Base-by-base conservation (phyloP, 1,140 invertebrate genomes). In the Papilio machaon region DNA sequence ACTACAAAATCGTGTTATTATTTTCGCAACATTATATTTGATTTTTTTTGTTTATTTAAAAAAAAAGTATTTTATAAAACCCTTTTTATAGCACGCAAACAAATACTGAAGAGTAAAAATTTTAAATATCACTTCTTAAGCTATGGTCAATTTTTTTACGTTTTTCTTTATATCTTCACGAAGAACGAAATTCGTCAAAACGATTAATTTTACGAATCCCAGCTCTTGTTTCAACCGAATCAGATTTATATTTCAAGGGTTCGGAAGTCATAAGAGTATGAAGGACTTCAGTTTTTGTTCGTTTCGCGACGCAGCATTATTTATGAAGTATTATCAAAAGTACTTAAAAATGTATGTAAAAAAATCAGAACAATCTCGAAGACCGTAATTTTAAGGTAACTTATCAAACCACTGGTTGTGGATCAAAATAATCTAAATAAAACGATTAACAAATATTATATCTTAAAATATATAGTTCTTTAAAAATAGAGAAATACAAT, bases 271-370 rank as follows among this genome's bases (percentile, higher is more conserved):
- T 35, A 23, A 47, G 47, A 76, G 74, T 76, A 52, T 76, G 74
- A 76, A 76, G 74, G 74, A 76, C 47, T 76, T 76, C 74, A 47
- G 74, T 76, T 76, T 76, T 76, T 76, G 47, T 76, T 15, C 43
- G 43, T 23, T 76, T 52, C 4, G 47, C 19, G 19, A 76, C 74
- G 47, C 43, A 74, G 9, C 38, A 46, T 30, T 30, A 30, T 73
- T 73, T 43, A 43, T 43, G 7, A 64, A 30, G 17, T 67, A 23
- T 47, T 38, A 47, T 47, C 17, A 46, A 47, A 46, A 43, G 38
- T 73, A 73, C 43, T 73, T 73, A 43, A 47, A 35, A 70, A 35
- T 70, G 0, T 70, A 70, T 35, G 13, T 70, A 70, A 70, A 70
- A 70, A 70, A 30, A 6, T 30, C 11, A 70, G 11, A 70, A 35